A percentile compares a stretch with the other conserved stretches of the same genome.
These are phyloP conservation scores for Eunapius fragilis DNA, from an alignment of 37 sponge, comb jelly and placozoan genomes.

Conservation along the genomic window DNA sequence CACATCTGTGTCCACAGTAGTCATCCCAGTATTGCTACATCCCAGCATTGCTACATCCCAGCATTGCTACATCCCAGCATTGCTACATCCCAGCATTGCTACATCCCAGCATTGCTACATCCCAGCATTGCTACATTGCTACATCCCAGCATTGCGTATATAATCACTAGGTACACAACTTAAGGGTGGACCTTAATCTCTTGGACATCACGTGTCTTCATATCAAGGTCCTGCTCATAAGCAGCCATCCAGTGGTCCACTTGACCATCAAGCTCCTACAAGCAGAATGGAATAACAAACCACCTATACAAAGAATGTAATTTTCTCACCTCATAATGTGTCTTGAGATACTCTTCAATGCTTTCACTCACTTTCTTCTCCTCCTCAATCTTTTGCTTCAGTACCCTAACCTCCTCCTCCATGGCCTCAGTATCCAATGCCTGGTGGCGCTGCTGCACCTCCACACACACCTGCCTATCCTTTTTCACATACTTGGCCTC, in stretches of 20 bases:
- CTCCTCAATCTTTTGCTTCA: conserved; percentile 75
- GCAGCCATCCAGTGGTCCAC: conserved; percentile 96
- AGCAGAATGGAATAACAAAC: background rate
- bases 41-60: too few species aligned
- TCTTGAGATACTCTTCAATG: conserved; percentile 73
- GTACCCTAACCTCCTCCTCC: conserved; percentile 41
- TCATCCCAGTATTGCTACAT: too few species aligned
- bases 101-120: too few species aligned
- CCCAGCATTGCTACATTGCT: too few species aligned
- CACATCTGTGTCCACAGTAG: too few species aligned
- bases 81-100: too few species aligned
- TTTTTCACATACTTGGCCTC: conserved; percentile 79
- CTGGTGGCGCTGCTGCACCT: conserved; percentile 53
- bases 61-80: too few species aligned
- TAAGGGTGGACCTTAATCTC: conserved; percentile 72
- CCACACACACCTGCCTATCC: conserved; percentile 72
- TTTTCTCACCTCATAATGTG: conserved; percentile 64
- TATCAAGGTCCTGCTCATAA: conserved; percentile 83
- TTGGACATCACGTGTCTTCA: conserved; percentile 71
- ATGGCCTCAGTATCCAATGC: conserved; percentile 35
- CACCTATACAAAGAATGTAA: background rate
- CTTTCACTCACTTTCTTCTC: conserved; percentile 71
- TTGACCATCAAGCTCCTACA: conserved; percentile 73
- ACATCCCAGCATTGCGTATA: too few species aligned
- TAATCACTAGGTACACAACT: too few species aligned